These are phyloP conservation scores for Lochmaea capreae DNA, from an alignment of 2,888 invertebrate species.

Conservation along the genomic window DNA sequence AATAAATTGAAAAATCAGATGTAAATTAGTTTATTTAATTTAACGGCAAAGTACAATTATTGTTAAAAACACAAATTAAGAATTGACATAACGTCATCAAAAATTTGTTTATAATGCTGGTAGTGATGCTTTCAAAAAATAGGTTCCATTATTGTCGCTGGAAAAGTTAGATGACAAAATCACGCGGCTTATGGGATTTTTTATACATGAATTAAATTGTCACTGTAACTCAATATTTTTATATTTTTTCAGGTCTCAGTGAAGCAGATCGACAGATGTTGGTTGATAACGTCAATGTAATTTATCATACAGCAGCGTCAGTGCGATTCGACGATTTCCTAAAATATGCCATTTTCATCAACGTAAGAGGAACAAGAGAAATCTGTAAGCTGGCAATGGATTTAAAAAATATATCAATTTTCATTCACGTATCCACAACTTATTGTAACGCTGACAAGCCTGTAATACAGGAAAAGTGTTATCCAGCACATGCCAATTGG, in stretches of 20 bases:
- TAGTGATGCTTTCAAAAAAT: too few relatives aligned
- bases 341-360: slow-evolving; percentile 72
- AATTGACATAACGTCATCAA: too few relatives aligned
- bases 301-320: slow-evolving; percentile 85
- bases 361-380: slow-evolving; percentile 76
- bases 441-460: slow-evolving; percentile 84
- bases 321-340: slow-evolving; percentile 87
- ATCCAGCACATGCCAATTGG: slow-evolving; percentile 79
- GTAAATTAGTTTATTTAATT: too few relatives aligned
- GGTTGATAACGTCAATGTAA: slow-evolving; percentile 73
- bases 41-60: too few relatives aligned
- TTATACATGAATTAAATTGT: too few relatives aligned
- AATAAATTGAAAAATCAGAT: too few relatives aligned
- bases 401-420: slow-evolving; percentile 66
- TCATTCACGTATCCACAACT: slow-evolving; percentile 88
- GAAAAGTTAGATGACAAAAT: too few relatives aligned
- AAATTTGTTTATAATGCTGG: too few relatives aligned
- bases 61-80: too few relatives aligned
- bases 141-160: too few relatives aligned
- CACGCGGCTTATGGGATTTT: too few relatives aligned
- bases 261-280: slow-evolving; percentile 67
- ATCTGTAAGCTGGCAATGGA: slow-evolving; percentile 71
- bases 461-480: slow-evolving; percentile 80
- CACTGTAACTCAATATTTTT: neutral
- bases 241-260: slow-evolving; percentile 52